phyloP scores from a whole-genome alignment of 1,140 invertebrate genomes.

The Eriocheir sinensis region DNA sequence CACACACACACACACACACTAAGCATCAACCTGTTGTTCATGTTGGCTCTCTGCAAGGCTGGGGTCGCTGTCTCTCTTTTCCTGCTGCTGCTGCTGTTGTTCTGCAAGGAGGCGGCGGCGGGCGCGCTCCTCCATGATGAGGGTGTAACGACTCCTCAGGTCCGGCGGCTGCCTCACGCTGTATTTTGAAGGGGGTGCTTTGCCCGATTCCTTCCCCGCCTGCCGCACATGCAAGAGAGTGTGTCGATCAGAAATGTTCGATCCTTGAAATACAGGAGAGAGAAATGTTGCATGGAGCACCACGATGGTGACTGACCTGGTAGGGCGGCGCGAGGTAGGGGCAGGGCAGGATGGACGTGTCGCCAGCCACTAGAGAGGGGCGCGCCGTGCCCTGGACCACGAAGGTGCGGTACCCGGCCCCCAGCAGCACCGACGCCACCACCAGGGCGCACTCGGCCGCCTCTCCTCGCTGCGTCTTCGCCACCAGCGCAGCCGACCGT shows the following conservation, averaged over 20 bases:
- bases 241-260: background rate
- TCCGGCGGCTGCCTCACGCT: slow-evolving; percentile 66
- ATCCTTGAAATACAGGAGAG: background rate
- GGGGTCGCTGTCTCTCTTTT: background rate
- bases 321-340: slow-evolving; percentile 43
- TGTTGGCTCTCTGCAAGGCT: background rate
- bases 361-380: slow-evolving; percentile 48
- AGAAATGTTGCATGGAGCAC: background rate
- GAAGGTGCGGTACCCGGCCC: slow-evolving; percentile 66
- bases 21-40: background rate
- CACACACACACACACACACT: background rate
- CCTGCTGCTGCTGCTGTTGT: slow-evolving; percentile 35
- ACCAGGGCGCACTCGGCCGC: slow-evolving; percentile 65
- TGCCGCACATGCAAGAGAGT: background rate
- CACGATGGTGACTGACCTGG: background rate
- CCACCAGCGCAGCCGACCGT: slow-evolving; percentile 45
- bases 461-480: slow-evolving; percentile 44
- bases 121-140: slow-evolving; percentile 68
- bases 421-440: slow-evolving; percentile 63
- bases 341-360: slow-evolving; percentile 62
- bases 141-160: slow-evolving; percentile 53
- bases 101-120: background rate
- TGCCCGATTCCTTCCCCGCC: slow-evolving; percentile 8
- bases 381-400: slow-evolving; percentile 70
- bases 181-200: slow-evolving; percentile 56